Base-by-base conservation (phyloP, 2,797 vertebrate genomes). In the Galagoides demidoff region DNA sequence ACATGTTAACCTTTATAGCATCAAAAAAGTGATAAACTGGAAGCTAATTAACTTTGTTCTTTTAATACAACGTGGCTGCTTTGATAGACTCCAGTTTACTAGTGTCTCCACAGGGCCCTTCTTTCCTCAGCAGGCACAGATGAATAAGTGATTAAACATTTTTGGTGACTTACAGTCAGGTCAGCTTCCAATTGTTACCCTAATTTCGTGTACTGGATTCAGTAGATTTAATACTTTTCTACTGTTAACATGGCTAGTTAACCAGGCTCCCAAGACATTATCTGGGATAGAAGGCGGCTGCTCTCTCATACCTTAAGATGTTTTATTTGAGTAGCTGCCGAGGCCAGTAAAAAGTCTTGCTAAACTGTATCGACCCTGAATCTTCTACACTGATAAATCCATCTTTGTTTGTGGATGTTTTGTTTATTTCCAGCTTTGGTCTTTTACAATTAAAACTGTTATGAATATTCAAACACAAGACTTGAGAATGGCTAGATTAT, bases 181-280 rank as follows among this genome's bases (percentile, higher is more conserved):
- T 97, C 94, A 97, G 92, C 94, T n/a, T 96, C 98, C 98, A 98
- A 98, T 98, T 97, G 98, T 97, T 97, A 97, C 97, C 96, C 96
- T 98, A 98, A 98, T 98, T 95, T 96, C 87, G 97, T 96, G 64
- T 71, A 95, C 11, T 83, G 79, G 85, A 70, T 96, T 94, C 93
- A 96, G 70, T 85, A 96, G 92, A 97, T 97, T 97, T 97, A 76
- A 96, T 95, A 93, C 55, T 96, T 92, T 92, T 70, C 73, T 95
- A 90, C 89, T 61, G 85, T 22, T 97, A 98, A 97, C 88, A 92
- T 77, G 49, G 49, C 49, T 49, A 14, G 49, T 49, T 49, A 49
- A 97, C 90, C 2, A 95, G 91, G 73, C 22, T 96, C 90, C n/a
- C 74, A 87, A 97, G 96, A 76, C 12, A 34, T 96, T 61, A 89